A percentile compares a stretch with the other conserved stretches of the same genome.
Evolutionary conservation across 2,888 invertebrate genomes (phyloP).

Genomic region (Ophion ellenae): DNA sequence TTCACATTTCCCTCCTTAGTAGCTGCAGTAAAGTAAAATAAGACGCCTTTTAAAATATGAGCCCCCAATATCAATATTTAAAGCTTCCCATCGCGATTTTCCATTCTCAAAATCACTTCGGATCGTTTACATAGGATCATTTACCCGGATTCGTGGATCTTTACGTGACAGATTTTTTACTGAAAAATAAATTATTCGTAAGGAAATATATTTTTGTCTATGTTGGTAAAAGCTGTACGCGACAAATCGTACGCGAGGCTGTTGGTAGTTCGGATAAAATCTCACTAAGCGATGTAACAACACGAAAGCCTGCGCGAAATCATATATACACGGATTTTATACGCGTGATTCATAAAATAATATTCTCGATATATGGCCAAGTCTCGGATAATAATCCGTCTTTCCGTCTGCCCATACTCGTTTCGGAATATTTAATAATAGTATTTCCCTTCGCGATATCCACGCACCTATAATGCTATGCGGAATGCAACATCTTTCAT

Average conservation of each 20-base stretch:
- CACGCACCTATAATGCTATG: conserved; percentile 10
- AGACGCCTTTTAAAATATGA: too few relatives aligned
- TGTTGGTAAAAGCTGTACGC: too few relatives aligned
- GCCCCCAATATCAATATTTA: too few relatives aligned
- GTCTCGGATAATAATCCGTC: conserved; percentile 44
- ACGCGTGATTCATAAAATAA: conserved; percentile 39
- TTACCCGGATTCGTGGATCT: too few relatives aligned
- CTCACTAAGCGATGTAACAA: conserved; percentile 31
- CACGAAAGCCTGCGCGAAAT: background rate
- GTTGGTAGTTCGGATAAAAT: conserved; percentile 41
- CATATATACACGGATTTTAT: background rate
- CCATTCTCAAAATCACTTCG: too few relatives aligned
- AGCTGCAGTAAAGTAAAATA: too few relatives aligned
- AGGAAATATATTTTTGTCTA: too few relatives aligned
- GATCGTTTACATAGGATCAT: too few relatives aligned
- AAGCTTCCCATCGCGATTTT: too few relatives aligned
- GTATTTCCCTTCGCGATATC: conserved; percentile 39
- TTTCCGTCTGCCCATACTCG: conserved; percentile 16
- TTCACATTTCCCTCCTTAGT: too few relatives aligned
- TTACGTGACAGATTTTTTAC: too few relatives aligned
- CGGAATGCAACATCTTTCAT: conserved; percentile 5
- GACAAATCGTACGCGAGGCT: background rate
- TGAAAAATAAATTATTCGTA: too few relatives aligned
- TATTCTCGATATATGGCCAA: conserved; percentile 42
- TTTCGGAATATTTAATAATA: conserved; percentile 49